Conservation (phyloP, 2,888 invertebrate genomes). For the Hyppa rectilinea region DNA sequence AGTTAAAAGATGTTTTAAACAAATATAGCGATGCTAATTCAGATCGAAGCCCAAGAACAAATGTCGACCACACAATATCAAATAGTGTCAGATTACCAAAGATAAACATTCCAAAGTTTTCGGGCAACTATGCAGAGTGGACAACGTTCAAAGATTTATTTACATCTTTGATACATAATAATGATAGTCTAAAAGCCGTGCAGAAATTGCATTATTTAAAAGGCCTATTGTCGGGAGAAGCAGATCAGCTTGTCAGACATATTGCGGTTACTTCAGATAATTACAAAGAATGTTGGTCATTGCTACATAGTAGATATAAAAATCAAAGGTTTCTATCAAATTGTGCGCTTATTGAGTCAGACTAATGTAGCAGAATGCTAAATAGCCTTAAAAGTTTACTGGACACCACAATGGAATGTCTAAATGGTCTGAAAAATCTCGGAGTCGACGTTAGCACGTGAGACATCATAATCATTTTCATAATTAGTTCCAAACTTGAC, state of each 20-base stretch:
- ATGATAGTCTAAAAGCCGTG: not conserved
- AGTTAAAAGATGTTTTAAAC: not conserved
- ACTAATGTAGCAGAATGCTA: conserved; percentile 2
- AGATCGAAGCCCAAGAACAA: not conserved
- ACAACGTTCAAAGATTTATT: conserved; percentile 18
- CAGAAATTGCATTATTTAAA: not conserved
- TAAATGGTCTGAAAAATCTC: conserved; percentile 18
- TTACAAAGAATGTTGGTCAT: conserved; percentile 12
- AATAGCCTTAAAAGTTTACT: conserved; percentile 7
- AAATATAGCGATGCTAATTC: not conserved
- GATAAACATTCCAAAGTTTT: conserved; percentile 7
- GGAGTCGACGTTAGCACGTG: conserved; percentile 14
- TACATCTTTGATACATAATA: conserved; percentile 2
- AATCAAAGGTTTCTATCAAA: conserved; percentile 8
- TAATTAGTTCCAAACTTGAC: conserved; percentile 10
- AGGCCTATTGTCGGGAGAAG: not conserved
- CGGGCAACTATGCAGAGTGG: no score
- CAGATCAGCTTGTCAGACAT: conserved; percentile 5
- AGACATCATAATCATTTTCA: not conserved
- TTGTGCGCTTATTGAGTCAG: conserved; percentile 7
- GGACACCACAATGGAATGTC: conserved; percentile 12
- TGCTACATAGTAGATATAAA: not conserved
- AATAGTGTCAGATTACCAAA: conserved; percentile 14
- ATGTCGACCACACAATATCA: not conserved
- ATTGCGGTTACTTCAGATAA: conserved; percentile 13